Evolutionary conservation across 1,140 invertebrate species (phyloP).

Genomic region (Drosophila busckii): DNA sequence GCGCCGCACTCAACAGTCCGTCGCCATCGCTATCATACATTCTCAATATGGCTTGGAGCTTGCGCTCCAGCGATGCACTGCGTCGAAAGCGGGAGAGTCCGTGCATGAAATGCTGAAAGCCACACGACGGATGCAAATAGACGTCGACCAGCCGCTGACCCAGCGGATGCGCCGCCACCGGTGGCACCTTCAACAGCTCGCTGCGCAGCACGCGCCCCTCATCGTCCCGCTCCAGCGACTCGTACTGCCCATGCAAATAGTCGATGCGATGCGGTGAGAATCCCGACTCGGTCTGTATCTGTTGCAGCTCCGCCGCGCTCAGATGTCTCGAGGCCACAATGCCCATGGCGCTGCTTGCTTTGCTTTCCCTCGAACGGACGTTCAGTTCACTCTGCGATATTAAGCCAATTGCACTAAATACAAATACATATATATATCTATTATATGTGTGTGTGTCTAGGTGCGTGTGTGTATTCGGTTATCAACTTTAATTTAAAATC

Average conservation of each 20-base stretch:
- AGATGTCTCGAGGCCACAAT: conserved; percentile 21
- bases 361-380: too few species aligned
- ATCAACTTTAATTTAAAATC: too few species aligned
- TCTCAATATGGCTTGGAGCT: conserved; percentile 12
- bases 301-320: conserved; percentile 14
- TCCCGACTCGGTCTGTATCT: conserved; percentile 27
- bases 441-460: conserved; percentile 12
- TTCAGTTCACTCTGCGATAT: too few species aligned
- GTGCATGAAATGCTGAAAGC: conserved; percentile 29
- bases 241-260: conserved; percentile 38
- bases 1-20: conserved; percentile 21
- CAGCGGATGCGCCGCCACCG: conserved; percentile 34
- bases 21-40: conserved; percentile 41
- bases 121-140: conserved; percentile 27
- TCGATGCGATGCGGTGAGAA: conserved; percentile 34
- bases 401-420: too few species aligned
- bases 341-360: conserved; percentile 17
- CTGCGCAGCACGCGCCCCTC: conserved; percentile 28
- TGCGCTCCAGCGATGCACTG: conserved; percentile 15
- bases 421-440: too few species aligned
- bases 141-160: conserved; percentile 24
- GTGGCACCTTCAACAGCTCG: conserved; percentile 26
- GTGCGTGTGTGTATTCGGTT: too few species aligned
- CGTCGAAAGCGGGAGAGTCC: conserved; percentile 28
- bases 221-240: conserved; percentile 22